phyloP scores from a whole-genome alignment of 1,140 invertebrate genomes.

The Nebria ingens region DNA sequence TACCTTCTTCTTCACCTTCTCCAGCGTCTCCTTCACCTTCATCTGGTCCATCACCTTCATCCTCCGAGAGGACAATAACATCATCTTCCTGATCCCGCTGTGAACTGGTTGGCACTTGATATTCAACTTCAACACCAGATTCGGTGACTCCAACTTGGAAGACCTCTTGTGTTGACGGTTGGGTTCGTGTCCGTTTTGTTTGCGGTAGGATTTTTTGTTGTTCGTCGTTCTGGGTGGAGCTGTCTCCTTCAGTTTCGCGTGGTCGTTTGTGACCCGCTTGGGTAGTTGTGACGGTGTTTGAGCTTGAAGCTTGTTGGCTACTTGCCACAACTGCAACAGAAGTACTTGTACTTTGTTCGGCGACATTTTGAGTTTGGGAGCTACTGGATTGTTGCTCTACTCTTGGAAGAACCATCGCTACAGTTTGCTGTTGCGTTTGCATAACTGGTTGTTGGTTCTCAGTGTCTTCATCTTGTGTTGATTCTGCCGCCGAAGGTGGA shows the following conservation, averaged over 20 bases:
- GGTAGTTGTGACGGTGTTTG: constrained; percentile 49
- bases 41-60: constrained; percentile 40
- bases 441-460: constrained; percentile 30
- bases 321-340: constrained; percentile 28
- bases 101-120: constrained; percentile 70
- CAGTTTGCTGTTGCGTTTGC: constrained; percentile 50
- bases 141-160: constrained; percentile 35
- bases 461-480: constrained; percentile 16
- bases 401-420: constrained; percentile 60
- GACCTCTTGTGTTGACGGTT: constrained; percentile 13
- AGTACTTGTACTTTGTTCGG: constrained; percentile 29
- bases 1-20: constrained; percentile 28
- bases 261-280: constrained; percentile 48
- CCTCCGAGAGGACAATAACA: constrained; percentile 58
- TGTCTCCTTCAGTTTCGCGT: constrained; percentile 43
- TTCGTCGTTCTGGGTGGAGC: constrained; percentile 39
- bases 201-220: constrained; percentile 31
- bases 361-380: constrained; percentile 18
- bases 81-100: constrained; percentile 73
- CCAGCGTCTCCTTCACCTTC: constrained; percentile 34
- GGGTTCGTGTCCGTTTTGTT: constrained; percentile 34
- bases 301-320: constrained; percentile 43
- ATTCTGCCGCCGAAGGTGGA: constrained; percentile 12
- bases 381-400: constrained; percentile 42
- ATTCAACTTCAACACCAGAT: constrained; percentile 52